Evolutionary conservation across 2,888 invertebrate species (phyloP).

Genomic region (Apoda limacodes): DNA sequence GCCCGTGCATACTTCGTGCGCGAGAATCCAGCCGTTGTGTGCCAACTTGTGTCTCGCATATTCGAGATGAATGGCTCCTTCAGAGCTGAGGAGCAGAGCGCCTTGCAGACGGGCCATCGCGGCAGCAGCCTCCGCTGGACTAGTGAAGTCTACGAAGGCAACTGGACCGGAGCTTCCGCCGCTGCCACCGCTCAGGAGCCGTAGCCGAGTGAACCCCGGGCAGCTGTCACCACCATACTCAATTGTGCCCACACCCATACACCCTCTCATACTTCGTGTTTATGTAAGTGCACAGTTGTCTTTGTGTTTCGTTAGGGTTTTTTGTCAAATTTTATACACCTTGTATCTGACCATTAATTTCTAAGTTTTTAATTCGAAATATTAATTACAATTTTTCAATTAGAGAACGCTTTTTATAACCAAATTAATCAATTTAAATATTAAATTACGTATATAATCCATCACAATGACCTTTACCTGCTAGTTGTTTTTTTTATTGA

Average conservation of each 20-base stretch:
- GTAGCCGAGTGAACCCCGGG: constrained; percentile 97
- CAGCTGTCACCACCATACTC: constrained; percentile 83
- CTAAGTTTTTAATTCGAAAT: too few species aligned
- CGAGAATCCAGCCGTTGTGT: constrained; percentile 71
- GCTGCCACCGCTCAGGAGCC: constrained; percentile 89
- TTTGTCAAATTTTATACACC: constrained; percentile 5
- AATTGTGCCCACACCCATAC: constrained; percentile 52
- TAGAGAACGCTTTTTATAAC: too few species aligned
- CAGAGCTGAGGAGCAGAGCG: constrained; percentile 94
- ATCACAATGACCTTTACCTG: too few species aligned
- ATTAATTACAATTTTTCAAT: too few species aligned
- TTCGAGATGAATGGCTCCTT: constrained; percentile 98
- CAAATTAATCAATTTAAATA: too few species aligned
- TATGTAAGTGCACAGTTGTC: too few species aligned
- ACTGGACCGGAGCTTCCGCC: constrained; percentile 79
- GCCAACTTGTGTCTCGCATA: constrained; percentile 99
- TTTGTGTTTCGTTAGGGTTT: constrained; percentile 16
- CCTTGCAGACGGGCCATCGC: constrained; percentile 96
- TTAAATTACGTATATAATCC: too few species aligned
- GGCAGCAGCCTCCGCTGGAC: constrained; percentile 90
- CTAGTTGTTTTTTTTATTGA: too few species aligned
- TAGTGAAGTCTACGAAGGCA: constrained; percentile 98
- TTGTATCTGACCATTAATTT: constrained; percentile 22
- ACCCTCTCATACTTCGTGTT: constrained; percentile 37
- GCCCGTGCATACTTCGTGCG: constrained; percentile 68